Percentiles rank a stretch among this genome's conserved stretches.
These are phyloP conservation scores for Macroramphosus scolopax DNA, from an alignment of 2,797 vertebrate genomes.

Conservation along the genomic window DNA sequence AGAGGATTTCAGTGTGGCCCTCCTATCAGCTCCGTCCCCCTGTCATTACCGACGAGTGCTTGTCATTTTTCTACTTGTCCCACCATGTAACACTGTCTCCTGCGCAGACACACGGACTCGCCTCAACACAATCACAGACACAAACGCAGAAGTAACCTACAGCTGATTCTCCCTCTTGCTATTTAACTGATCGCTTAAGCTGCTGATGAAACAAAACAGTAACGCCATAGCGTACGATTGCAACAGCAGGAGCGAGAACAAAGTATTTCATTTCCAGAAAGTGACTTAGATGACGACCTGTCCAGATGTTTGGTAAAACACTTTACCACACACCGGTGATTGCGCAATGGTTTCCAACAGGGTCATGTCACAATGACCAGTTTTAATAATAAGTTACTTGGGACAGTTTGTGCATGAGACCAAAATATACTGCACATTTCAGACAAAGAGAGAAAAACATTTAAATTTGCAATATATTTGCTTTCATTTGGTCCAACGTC, in stretches of 20 bases:
- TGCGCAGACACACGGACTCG: not conserved
- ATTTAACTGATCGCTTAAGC: not conserved
- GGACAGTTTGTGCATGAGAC: not conserved
- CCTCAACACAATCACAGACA: not conserved
- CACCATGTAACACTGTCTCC: not conserved
- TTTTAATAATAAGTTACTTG: not conserved
- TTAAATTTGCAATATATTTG: no score
- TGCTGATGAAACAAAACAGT: not conserved
- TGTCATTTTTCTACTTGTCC: slow-evolving; percentile 10
- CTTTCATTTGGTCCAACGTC: no score
- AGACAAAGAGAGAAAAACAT: no score
- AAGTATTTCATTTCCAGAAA: no score
- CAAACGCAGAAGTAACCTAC: not conserved
- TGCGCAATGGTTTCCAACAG: slow-evolving; percentile 12
- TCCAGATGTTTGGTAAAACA: slow-evolving; percentile 22
- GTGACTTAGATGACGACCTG: slow-evolving; percentile 10
- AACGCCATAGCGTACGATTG: not conserved
- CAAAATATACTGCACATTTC: not conserved
- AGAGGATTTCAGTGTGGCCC: not conserved
- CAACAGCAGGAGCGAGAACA: slow-evolving; percentile 23
- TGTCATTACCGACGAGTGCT: slow-evolving; percentile 17
- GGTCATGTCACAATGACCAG: not conserved
- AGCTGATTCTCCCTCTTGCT: not conserved
- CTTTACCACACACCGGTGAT: slow-evolving; percentile 10
- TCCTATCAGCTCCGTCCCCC: not conserved